Conservation (phyloP, 2,888 invertebrate species). For the Beris morrisii region DNA sequence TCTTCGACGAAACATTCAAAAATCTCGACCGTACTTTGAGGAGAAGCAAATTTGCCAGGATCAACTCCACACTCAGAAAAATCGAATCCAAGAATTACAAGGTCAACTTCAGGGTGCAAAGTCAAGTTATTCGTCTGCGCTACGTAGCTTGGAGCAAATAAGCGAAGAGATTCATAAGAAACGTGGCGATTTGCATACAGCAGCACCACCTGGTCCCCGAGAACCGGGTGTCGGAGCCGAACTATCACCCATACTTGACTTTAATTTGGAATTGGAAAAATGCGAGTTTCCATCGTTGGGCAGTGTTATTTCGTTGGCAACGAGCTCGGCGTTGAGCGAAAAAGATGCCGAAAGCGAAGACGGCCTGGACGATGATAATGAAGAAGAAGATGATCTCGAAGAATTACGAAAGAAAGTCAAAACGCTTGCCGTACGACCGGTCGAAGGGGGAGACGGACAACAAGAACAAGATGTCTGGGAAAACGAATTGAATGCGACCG, state of each 20-base stretch:
- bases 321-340: constrained; percentile 58
- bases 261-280: constrained; percentile 62
- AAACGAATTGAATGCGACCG: constrained; percentile 72
- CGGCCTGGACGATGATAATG: constrained; percentile 30
- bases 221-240: constrained; percentile 81
- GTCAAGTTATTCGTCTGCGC: constrained; percentile 75
- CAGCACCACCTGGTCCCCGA: constrained; percentile 52
- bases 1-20: constrained; percentile 77
- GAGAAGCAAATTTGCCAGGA: constrained; percentile 85
- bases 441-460: constrained; percentile 71
- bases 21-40: constrained; percentile 89
- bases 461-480: constrained; percentile 69
- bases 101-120: constrained; percentile 74
- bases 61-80: constrained; percentile 82
- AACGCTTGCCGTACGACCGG: constrained; percentile 72
- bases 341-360: constrained; percentile 49
- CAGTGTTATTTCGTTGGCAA: constrained; percentile 59
- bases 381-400: constrained; percentile 61
- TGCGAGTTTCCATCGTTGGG: constrained; percentile 61
- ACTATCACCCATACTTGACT: constrained; percentile 58
- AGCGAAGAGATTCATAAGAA: constrained; percentile 84
- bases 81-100: constrained; percentile 79
- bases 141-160: constrained; percentile 83
- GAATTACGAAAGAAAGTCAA: constrained; percentile 70
- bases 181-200: constrained; percentile 50